Evolutionary conservation across 1,140 invertebrate species (phyloP).

Genomic region (Chlorops oryzae): DNA sequence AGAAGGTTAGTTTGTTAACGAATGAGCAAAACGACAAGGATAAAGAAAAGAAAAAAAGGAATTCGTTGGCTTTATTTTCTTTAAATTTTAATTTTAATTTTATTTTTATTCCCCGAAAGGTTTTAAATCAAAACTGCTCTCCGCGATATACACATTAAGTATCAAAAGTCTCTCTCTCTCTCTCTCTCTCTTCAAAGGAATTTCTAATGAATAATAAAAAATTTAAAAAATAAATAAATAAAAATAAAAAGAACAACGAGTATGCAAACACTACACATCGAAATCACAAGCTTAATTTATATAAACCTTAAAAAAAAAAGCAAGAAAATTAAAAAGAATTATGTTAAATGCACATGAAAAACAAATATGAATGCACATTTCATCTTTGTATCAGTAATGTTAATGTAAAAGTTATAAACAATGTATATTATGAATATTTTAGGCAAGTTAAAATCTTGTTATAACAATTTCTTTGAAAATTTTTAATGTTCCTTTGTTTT

Average conservation of each 20-base stretch:
- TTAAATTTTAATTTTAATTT: too few relatives aligned
- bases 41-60: constrained; percentile 6
- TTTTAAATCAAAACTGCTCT: constrained; percentile 11
- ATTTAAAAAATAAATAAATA: constrained; percentile 10
- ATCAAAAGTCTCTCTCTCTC: constrained; percentile 10
- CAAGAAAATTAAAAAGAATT: too few relatives aligned
- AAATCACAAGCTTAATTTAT: too few relatives aligned
- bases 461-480: constrained; percentile 8
- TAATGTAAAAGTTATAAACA: neutral
- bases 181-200: constrained; percentile 7
- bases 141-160: constrained; percentile 7
- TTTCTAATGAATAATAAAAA: constrained; percentile 7
- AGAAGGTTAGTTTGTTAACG: constrained; percentile 14
- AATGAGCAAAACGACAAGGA: constrained; percentile 9
- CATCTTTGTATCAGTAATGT: constrained; percentile 20
- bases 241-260: constrained; percentile 2
- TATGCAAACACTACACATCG: too few relatives aligned
- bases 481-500: constrained; percentile 14
- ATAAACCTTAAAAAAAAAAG: too few relatives aligned
- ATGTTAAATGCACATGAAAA: too few relatives aligned
- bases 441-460: constrained; percentile 3
- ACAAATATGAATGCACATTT: too few relatives aligned
- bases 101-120: too few relatives aligned
- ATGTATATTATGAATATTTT: neutral
- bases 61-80: too few relatives aligned